Conservation (phyloP, 2,888 invertebrate genomes). For the Frankliniella intonsa region DNA sequence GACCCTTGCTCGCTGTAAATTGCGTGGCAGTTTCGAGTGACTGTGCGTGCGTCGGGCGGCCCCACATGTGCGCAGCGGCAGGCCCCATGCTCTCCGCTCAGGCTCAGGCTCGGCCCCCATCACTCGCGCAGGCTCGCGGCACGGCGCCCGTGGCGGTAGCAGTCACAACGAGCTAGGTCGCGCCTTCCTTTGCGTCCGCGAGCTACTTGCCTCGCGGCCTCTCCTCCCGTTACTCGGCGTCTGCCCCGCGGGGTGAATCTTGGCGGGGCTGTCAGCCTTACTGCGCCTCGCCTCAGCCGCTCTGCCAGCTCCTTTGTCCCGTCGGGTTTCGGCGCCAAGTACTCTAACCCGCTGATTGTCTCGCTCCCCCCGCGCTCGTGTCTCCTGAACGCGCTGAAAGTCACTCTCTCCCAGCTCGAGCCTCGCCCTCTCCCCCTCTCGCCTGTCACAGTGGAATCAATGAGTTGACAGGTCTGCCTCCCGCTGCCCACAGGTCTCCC, state of each 20-base stretch:
- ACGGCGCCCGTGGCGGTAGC: too few species aligned
- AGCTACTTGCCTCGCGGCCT: too few species aligned
- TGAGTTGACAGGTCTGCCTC: too few species aligned
- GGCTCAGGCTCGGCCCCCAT: neutral
- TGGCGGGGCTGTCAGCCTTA: neutral
- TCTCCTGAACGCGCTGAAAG: too few species aligned
- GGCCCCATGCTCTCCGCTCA: neutral
- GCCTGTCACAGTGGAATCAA: neutral
- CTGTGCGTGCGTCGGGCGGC: neutral
- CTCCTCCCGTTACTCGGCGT: neutral
- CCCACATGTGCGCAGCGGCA: slow-evolving; percentile 9
- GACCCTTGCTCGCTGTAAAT: neutral
- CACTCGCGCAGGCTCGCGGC: neutral
- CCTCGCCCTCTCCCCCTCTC: neutral
- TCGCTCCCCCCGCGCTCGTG: neutral
- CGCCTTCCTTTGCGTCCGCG: neutral
- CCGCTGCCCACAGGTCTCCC: neutral
- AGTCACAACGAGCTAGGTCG: too few species aligned
- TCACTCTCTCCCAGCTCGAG: neutral
- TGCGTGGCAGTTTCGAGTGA: neutral
- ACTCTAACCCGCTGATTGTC: neutral
- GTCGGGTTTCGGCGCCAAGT: neutral
- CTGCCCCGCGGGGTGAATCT: neutral
- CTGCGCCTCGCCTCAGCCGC: neutral
- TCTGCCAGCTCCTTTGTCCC: too few species aligned